Base-by-base conservation (phyloP, 1,140 invertebrate species). In the Lepidurus arcticus region DNA sequence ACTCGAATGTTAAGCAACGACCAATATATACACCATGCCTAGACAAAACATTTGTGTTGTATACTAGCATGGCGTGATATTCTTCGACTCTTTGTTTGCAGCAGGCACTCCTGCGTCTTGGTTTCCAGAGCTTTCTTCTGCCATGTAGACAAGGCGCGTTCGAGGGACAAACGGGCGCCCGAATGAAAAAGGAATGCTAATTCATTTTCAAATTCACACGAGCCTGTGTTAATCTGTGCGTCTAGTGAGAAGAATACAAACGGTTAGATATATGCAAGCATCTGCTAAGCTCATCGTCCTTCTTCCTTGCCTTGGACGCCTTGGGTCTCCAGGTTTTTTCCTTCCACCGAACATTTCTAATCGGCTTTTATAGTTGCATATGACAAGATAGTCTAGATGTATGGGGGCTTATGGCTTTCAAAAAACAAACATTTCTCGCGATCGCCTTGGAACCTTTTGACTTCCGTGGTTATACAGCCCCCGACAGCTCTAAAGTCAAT, bases 271-370 rank as follows among this genome's bases (percentile, higher is more conserved):
- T n/a, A 34, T 34, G 34, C 34, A 34, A 65, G 53, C 53, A 65
- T 65, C 53, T 65, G 53, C 21, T 65, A 65, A 65, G 53, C 53
- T 65, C 53, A 65, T 65, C 53, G 53, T 65, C 53, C 53, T 65
- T 65, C 53, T 13, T 65, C 53, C 53, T 65, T 65, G 53, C 53
- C n/a, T 65, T 65, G 53, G 53, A 65, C 53, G 21, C 6, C 16
- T n/a, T 65, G 16, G 16, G 16, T n/a, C 16, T 65, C 53, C 13
- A n/a, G 6, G 16, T 65, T 65, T 65, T 65, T 65, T 65, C 16
- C 8, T 21, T 65, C 53, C 16, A 65, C 53, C 4, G 21, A 65
- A n/a, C 8, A 21, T 65, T 21, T 16, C 53, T 65, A 65, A 65
- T 65, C 53, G 53, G 53, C 53, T 65, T 21, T 65, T 65, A 65